Evolutionary conservation across 2,113 vertebrate genomes (phyloP).

Genomic region (Papio anubis): DNA sequence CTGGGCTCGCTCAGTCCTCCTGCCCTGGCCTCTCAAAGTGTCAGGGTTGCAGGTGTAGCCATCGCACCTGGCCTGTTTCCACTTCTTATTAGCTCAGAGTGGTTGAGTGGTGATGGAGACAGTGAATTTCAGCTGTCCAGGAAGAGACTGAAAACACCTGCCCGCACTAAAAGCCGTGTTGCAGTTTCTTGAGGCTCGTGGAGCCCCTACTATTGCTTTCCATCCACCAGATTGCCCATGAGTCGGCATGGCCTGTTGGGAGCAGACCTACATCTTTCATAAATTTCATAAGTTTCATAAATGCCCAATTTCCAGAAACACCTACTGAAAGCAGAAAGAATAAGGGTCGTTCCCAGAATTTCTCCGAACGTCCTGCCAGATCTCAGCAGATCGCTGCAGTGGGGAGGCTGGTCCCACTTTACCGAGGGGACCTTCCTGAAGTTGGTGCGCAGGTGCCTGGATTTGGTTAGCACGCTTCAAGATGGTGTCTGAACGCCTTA

Average conservation of each 20-base stretch:
- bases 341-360: neutral
- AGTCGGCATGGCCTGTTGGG: fast-evolving
- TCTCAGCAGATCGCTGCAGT: fast-evolving
- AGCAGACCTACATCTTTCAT: neutral
- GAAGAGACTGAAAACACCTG: neutral
- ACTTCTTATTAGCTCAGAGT: neutral
- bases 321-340: neutral
- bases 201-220: neutral
- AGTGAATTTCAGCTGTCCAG: neutral
- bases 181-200: fast-evolving
- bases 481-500: neutral
- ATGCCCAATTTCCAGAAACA: neutral
- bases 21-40: too few species aligned
- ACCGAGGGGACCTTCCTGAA: neutral
- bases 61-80: too few species aligned
- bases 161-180: fast-evolving
- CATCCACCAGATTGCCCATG: fast-evolving
- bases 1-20: too few species aligned
- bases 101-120: neutral
- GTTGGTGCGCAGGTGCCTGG: too few species aligned
- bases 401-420: neutral
- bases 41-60: too few species aligned
- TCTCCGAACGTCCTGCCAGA: fast-evolving
- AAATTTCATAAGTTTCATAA: neutral
- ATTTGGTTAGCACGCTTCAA: neutral